Conservation (phyloP, 2,888 invertebrate genomes). For the Polia nebulosa region DNA sequence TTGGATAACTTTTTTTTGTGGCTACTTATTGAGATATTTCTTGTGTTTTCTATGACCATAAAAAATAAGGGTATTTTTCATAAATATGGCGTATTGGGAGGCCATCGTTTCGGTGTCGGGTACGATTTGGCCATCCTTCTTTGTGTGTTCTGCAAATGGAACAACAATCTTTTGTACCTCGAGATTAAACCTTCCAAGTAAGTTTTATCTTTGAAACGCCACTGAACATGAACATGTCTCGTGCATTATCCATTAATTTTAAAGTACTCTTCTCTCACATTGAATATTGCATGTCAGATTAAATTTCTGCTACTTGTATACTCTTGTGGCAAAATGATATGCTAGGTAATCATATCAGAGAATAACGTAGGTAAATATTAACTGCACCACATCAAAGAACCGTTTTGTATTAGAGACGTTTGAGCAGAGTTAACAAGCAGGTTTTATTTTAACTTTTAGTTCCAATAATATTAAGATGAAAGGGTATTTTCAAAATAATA, state of each 20-base stretch:
- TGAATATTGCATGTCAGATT: conserved; percentile 45
- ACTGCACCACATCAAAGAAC: conserved; percentile 3
- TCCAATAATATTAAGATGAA: too few species aligned
- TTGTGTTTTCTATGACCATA: too few species aligned
- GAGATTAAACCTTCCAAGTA: conserved; percentile 12
- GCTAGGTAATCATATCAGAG: conserved; percentile 1
- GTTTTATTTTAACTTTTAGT: too few species aligned
- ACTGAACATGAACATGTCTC: conserved; percentile 29
- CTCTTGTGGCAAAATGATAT: neutral
- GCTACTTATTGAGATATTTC: too few species aligned
- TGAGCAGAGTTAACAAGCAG: neutral
- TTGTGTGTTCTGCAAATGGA: conserved; percentile 3
- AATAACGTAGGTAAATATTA: neutral
- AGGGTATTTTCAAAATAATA: too few species aligned
- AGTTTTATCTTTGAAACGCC: neutral
- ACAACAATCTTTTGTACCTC: conserved; percentile 7
- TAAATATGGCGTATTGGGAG: too few species aligned
- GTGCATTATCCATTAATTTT: conserved; percentile 14
- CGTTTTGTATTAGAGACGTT: neutral
- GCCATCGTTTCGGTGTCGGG: too few species aligned
- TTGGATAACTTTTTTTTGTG: too few species aligned
- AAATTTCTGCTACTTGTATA: conserved; percentile 15
- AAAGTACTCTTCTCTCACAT: conserved; percentile 15
- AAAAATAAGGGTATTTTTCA: too few species aligned
- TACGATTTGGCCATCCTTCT: too few species aligned